Evolutionary conservation across 2,888 invertebrate species (phyloP).

Genomic region (Calameuta idolon): DNA sequence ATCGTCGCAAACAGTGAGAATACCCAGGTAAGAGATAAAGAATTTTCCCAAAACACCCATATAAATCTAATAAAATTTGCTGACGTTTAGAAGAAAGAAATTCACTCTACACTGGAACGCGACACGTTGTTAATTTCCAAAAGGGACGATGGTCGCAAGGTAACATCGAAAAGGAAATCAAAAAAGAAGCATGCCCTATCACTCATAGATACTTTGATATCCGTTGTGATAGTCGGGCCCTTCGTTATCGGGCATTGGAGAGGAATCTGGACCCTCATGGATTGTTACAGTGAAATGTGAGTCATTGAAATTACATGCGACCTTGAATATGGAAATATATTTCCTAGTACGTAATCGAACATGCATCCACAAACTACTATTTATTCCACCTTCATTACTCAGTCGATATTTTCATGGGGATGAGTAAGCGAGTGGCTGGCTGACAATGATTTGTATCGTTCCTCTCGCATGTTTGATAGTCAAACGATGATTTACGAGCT

Average conservation of each 20-base stretch:
- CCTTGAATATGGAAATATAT: background rate
- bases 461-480: background rate
- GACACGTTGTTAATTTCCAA: background rate
- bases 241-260: constrained; percentile 71
- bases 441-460: background rate
- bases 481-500: constrained; percentile 17
- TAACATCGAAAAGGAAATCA: background rate
- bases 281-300: constrained; percentile 58
- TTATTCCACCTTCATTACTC: background rate
- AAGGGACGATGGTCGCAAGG: background rate
- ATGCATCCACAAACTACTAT: background rate
- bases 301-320: constrained; percentile 2
- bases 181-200: constrained; percentile 48
- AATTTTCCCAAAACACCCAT: background rate
- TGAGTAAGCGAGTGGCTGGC: background rate
- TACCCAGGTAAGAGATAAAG: background rate
- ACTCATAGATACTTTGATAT: constrained; percentile 65
- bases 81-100: background rate
- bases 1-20: background rate
- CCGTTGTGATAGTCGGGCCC: constrained; percentile 67
- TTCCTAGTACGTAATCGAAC: background rate
- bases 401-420: background rate
- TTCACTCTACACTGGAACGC: background rate
- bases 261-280: constrained; percentile 70
- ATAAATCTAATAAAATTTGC: background rate